phyloP scores from a whole-genome alignment of 2,113 vertebrate genomes.

The Aldabrachelys gigantea region DNA sequence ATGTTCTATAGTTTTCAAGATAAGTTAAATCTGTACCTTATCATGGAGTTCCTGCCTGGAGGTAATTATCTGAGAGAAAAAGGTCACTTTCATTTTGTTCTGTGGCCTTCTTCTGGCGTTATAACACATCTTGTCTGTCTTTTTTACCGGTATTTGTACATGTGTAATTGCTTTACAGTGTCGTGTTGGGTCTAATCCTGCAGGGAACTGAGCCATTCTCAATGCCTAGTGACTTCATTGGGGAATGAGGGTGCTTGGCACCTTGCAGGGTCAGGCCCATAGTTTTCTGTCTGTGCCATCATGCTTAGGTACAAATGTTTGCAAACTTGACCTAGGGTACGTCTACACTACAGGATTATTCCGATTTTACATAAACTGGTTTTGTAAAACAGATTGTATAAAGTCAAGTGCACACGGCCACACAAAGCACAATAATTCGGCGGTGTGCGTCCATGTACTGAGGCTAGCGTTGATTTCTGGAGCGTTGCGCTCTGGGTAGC shows the following conservation, averaged over 20 bases:
- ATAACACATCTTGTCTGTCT: not conserved
- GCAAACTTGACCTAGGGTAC: not conserved
- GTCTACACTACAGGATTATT: no score
- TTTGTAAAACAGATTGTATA: no score
- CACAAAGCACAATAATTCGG: no score
- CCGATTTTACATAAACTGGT: no score
- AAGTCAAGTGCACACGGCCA: no score
- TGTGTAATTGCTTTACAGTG: accelerated
- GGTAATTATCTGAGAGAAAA: constrained; percentile 79
- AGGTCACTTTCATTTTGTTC: constrained; percentile 43
- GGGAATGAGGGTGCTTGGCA: not conserved
- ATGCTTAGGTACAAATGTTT: not conserved
- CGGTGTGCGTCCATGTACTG: no score
- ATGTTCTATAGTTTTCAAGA: constrained; percentile 99
- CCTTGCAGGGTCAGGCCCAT: not conserved
- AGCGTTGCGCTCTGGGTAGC: no score
- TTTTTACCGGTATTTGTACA: not conserved
- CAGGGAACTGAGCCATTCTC: not conserved
- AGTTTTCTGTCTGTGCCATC: not conserved
- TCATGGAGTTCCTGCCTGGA: constrained; percentile 99
- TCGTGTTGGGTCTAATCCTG: accelerated
- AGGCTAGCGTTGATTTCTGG: no score
- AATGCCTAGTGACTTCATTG: not conserved
- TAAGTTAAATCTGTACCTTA: constrained; percentile 98
- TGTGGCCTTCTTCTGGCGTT: not conserved